Conservation (phyloP, 2,797 vertebrate genomes). For the Acanthornis magna region DNA sequence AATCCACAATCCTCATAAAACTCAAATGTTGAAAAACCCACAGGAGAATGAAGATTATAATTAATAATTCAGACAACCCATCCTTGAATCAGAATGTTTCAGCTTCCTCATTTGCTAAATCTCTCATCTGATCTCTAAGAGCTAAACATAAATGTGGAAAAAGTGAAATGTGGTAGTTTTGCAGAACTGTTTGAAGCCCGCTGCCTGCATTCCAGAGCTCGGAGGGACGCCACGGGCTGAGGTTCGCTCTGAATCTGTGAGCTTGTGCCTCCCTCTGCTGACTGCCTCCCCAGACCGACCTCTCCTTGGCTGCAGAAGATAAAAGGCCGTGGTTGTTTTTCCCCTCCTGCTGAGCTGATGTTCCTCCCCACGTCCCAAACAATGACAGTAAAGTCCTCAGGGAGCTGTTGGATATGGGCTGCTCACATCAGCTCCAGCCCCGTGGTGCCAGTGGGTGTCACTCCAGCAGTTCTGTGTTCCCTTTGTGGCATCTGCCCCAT, state of each 20-base stretch:
- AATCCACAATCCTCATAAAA: neutral
- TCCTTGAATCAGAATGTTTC: neutral
- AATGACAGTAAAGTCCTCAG: accelerated
- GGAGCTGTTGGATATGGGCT: accelerated
- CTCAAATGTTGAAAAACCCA: neutral
- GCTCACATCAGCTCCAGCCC: neutral
- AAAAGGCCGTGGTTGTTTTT: accelerated
- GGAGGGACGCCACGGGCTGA: accelerated
- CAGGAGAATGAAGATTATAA: neutral
- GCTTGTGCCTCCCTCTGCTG: slow-evolving; percentile 41
- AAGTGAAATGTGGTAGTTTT: neutral
- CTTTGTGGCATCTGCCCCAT: neutral
- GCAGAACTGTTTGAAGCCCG: neutral
- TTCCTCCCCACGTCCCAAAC: neutral
- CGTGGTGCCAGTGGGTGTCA: accelerated
- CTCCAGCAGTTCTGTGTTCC: neutral
- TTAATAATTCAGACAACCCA: neutral
- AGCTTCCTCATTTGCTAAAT: neutral
- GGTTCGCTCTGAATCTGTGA: neutral
- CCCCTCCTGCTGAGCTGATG: neutral
- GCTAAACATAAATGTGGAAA: neutral
- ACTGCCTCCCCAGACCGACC: neutral
- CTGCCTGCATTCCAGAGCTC: neutral
- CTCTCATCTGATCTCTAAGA: neutral
- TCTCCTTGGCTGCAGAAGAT: neutral